phyloP scores from a whole-genome alignment of 2,113 vertebrate genomes.

The Reinhardtius hippoglossoides region DNA sequence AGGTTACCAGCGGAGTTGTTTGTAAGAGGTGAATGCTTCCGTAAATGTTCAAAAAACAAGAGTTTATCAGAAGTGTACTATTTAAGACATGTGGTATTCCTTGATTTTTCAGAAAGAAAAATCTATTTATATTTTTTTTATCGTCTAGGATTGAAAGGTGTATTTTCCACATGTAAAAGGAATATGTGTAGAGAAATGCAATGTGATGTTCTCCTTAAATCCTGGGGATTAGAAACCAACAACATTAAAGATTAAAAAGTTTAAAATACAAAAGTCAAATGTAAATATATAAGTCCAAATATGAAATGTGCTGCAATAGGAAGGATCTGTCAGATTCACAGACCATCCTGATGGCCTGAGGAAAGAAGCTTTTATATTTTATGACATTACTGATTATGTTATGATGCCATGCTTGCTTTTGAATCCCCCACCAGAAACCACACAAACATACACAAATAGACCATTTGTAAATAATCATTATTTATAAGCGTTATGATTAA shows the following conservation, averaged over 20 bases:
- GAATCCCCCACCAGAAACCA: neutral
- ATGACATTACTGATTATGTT: neutral
- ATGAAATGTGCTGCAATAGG: neutral
- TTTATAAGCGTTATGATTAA: neutral
- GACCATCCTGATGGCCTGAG: too few species aligned
- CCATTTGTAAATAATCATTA: constrained; percentile 7
- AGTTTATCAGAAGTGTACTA: neutral
- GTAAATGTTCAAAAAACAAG: neutral
- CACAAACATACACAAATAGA: constrained; percentile 11
- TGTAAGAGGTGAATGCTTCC: neutral
- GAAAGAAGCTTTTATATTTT: constrained; percentile 7
- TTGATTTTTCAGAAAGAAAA: too few species aligned
- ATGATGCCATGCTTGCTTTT: neutral
- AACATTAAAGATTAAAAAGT: neutral
- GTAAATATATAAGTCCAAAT: neutral
- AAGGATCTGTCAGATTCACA: neutral
- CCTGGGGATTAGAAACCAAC: neutral
- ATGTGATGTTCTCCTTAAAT: neutral
- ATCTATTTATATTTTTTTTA: too few species aligned
- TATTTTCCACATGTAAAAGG: neutral
- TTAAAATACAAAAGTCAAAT: neutral
- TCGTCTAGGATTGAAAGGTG: neutral
- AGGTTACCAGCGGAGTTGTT: too few species aligned
- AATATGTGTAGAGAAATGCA: neutral
- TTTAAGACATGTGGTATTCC: neutral